These are phyloP conservation scores for Phaenicophaeus curvirostris DNA, from an alignment of 2,797 vertebrate species.

Conservation along the genomic window DNA sequence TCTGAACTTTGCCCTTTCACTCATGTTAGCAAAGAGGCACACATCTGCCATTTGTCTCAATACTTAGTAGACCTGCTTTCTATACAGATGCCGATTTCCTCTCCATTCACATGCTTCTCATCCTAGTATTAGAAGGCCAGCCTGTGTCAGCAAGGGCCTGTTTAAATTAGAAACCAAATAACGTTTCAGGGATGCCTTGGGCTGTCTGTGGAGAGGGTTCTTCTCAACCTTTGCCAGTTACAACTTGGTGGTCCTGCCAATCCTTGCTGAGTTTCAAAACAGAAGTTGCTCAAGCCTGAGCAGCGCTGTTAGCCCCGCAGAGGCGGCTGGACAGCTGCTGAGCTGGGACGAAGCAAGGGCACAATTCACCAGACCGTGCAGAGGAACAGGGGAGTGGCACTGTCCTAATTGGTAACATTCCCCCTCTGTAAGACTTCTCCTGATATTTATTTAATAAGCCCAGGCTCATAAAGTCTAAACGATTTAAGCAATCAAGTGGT, in stretches of 20 bases:
- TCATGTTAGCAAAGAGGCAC: constrained; percentile 19
- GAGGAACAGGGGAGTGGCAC: constrained; percentile 46
- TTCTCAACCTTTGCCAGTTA: constrained; percentile 66
- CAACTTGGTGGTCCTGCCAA: constrained; percentile 70
- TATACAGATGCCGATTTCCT: constrained; percentile 37
- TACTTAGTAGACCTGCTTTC: constrained; percentile 46
- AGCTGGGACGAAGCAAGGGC: neutral
- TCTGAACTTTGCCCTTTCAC: constrained; percentile 40
- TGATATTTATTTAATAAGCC: constrained; percentile 57
- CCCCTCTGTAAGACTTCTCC: constrained; percentile 38
- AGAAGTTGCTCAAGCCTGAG: constrained; percentile 56
- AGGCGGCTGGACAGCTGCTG: constrained; percentile 25
- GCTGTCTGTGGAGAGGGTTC: constrained; percentile 64
- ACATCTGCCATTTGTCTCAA: constrained; percentile 37
- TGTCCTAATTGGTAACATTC: constrained; percentile 58
- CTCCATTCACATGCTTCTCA: constrained; percentile 58
- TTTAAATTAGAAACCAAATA: constrained; percentile 72
- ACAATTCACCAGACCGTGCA: neutral
- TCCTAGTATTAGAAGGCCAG: constrained; percentile 51
- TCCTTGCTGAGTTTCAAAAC: constrained; percentile 64
- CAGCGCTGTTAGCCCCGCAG: neutral
- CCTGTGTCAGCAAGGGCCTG: constrained; percentile 58
- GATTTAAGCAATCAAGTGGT: constrained; percentile 32
- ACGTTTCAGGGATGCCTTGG: constrained; percentile 60
- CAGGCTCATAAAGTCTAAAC: constrained; percentile 27